These are phyloP conservation scores for Opisthograptis luteolata DNA, from an alignment of 2,888 invertebrate species.

Conservation along the genomic window DNA sequence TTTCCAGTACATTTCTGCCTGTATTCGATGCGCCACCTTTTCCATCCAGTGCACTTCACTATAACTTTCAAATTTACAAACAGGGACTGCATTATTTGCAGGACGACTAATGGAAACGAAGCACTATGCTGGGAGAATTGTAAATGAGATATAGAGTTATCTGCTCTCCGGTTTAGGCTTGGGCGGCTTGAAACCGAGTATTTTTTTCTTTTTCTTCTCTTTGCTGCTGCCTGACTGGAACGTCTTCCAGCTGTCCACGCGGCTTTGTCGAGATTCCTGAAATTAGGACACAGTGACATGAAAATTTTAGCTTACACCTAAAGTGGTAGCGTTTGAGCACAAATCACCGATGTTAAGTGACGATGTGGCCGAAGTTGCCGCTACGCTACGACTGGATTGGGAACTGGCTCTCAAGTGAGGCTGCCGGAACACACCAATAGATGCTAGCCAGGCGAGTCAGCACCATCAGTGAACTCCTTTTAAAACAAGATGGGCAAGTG, in stretches of 20 bases:
- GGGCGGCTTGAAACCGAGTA: slow-evolving; percentile 94
- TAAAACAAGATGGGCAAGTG: too few species aligned
- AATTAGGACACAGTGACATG: too few species aligned
- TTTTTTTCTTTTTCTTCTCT: slow-evolving; percentile 89
- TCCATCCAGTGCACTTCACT: background rate
- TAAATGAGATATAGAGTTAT: slow-evolving; percentile 76
- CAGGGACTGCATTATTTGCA: slow-evolving; percentile 29
- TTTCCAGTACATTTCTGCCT: background rate
- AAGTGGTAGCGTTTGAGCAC: too few species aligned
- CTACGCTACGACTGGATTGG: too few species aligned
- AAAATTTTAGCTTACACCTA: too few species aligned
- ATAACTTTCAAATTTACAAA: slow-evolving; percentile 26
- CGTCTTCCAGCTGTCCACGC: slow-evolving; percentile 96
- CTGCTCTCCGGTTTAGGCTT: slow-evolving; percentile 97
- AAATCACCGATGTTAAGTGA: too few species aligned
- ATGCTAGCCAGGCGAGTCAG: too few species aligned
- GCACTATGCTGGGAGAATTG: slow-evolving; percentile 8
- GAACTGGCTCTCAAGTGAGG: too few species aligned
- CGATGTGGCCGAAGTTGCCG: too few species aligned
- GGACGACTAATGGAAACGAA: slow-evolving; percentile 44
- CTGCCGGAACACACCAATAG: too few species aligned
- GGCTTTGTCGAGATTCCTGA: slow-evolving; percentile 94
- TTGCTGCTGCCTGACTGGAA: slow-evolving; percentile 91
- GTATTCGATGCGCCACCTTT: background rate
- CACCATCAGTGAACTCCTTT: too few species aligned